Conservation (phyloP, 2,888 invertebrate genomes). For the Thyatira batis region DNA sequence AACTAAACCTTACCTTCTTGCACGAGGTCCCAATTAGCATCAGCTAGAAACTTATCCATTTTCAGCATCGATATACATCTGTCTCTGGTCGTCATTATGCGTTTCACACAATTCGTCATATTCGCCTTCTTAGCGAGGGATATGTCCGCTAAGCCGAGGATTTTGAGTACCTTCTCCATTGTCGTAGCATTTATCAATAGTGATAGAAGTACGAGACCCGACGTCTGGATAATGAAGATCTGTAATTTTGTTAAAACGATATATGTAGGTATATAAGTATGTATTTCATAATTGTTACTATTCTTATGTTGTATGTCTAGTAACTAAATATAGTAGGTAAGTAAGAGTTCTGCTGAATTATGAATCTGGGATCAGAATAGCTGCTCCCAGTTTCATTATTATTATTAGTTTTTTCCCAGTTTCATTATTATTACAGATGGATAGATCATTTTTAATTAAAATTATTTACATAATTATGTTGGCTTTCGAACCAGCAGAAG, state of each 20-base stretch:
- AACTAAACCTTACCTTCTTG: constrained; percentile 48
- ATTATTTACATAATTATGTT: too few relatives aligned
- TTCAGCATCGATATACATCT: constrained; percentile 81
- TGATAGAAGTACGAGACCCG: constrained; percentile 82
- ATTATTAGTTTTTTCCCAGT: too few relatives aligned
- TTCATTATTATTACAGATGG: too few relatives aligned
- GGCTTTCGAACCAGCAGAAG: too few relatives aligned
- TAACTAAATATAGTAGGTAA: neutral
- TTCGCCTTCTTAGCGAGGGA: constrained; percentile 79
- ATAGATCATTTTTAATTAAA: too few relatives aligned
- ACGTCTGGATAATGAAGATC: constrained; percentile 81
- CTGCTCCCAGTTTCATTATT: too few relatives aligned
- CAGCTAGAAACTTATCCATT: constrained; percentile 84
- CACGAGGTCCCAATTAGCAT: constrained; percentile 84
- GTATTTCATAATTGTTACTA: too few relatives aligned
- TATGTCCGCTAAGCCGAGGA: constrained; percentile 77
- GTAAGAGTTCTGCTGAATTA: too few relatives aligned
- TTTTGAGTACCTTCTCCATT: constrained; percentile 72
- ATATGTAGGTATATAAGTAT: neutral
- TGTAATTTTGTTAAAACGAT: constrained; percentile 21
- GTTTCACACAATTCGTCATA: constrained; percentile 80
- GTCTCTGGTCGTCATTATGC: constrained; percentile 71
- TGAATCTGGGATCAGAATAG: too few relatives aligned
- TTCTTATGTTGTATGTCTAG: neutral
- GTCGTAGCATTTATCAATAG: constrained; percentile 83